Base-by-base conservation (phyloP, 2,888 invertebrate species). In the Andrena hattorfiana region DNA sequence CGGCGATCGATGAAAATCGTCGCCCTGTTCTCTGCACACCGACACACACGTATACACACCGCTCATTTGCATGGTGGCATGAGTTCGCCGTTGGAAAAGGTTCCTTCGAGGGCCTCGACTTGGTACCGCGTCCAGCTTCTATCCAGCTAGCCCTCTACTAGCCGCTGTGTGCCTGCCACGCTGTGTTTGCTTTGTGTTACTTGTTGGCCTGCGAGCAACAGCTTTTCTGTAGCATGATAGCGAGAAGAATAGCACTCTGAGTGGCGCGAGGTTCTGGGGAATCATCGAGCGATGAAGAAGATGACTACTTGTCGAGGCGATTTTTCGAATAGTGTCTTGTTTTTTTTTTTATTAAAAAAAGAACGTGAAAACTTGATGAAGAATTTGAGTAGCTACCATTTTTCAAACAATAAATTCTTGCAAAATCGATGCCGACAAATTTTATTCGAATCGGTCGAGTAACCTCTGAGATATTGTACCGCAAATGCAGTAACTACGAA, bases 51-150 rank as follows among this genome's bases (percentile, higher is more conserved):
- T 48, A 48, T 26, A 48, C n/a, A 16, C 56, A 20, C 70, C 60
- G 59, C 51, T 72, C 75, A 83, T 73, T 69, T 26, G 75, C 75
- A 85, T 71, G 80, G 32, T 71, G 67, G 85, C 80, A 85, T 60
- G 85, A 72, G 71, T 77, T 83, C 54, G 54, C 5, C 60, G 59
- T 60, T 81, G 76, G 81, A 77, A 73, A 51, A 72, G 2, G 8
- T 56, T 35, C 16, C 13, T 32, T n/a, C 67, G 16, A 30, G 30
- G 23, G 6, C 54, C 26, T 4, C 23, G 20, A 20, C 42, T 42
- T 63, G 20, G 54, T 32, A 10, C 10, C 23, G 35, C 59, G 23
- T 13, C 56, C 32, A 49, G 77, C 80, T 81, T 80, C 20, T 35
- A 51, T 32, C 23, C 20, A 28, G 35, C 42, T 10, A 66, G 1